These are phyloP conservation scores for Gryllus longicercus DNA, from an alignment of 2,888 invertebrate species.

Conservation along the genomic window DNA sequence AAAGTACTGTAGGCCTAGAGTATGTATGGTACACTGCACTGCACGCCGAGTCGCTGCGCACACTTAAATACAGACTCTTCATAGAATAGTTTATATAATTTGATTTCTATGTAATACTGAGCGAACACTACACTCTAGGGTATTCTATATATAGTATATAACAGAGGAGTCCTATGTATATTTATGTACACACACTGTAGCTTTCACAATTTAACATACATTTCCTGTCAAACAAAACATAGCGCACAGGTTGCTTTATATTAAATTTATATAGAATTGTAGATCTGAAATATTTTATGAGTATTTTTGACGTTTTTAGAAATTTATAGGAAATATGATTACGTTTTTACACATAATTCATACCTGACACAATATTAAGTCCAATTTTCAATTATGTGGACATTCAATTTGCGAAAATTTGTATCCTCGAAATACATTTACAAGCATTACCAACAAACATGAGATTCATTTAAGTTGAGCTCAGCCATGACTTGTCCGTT, in stretches of 20 bases:
- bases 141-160: background rate
- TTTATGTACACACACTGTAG: background rate
- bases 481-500: background rate
- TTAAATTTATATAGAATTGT: slow-evolving; percentile 17
- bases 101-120: slow-evolving; percentile 6
- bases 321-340: slow-evolving; percentile 2
- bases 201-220: background rate
- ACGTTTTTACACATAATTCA: background rate
- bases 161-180: slow-evolving; percentile 11
- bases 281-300: background rate
- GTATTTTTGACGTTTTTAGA: background rate
- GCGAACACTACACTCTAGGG: background rate
- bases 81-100: slow-evolving; percentile 2
- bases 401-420: background rate
- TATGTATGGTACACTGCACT: slow-evolving; percentile 3
- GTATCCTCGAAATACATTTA: background rate
- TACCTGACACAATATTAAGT: background rate
- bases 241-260: background rate
- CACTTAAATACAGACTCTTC: slow-evolving; percentile 10
- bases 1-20: slow-evolving; percentile 23
- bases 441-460: background rate
- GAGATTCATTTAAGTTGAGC: background rate
- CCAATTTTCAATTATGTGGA: background rate
- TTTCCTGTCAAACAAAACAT: background rate
- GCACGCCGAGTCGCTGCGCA: background rate